Evolutionary conservation across 2,113 vertebrate genomes (phyloP), one percentile per base, ranked within the genome.

Genomic region (Aldabrachelys gigantea): DNA sequence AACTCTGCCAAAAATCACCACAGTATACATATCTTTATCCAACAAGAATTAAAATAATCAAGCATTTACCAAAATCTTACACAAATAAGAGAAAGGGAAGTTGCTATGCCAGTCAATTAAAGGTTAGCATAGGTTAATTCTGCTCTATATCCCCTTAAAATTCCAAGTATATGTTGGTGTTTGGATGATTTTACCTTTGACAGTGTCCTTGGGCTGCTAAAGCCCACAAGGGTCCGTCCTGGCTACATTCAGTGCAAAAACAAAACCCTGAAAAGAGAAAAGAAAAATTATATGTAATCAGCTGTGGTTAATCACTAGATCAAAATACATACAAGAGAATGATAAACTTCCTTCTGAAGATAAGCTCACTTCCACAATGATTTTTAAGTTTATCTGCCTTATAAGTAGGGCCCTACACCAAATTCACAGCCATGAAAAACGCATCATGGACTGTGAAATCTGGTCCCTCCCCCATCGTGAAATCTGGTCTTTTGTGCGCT

Each of bases 191-290:
- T 98, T 98, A 98, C 98, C 98, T 98, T 96, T 97, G 97, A 98
- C 97, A 97, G 98, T 98, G 97, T 98, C 96, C 98, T 93, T 96
- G 97, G 98, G 98, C 98, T 97, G 96, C 82, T 94, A 96, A 93
- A 98, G 97, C 98, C 98, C 93, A 85, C 94, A 93, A 93, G 90
- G 94, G 97, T 97, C 96, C 91, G 96, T 98, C 97, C 97, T 97
- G 96, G 97, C 97, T 98, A 98, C 98, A 98, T 98, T 98, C 98
- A 98, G 98, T 98, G 98, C 98, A 98, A 98, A 98, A 98, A 96
- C 54, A 35, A 98, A 97, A 97, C 84, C 96, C 97, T 98, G 84
- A 88, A 97, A 95, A 89, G 92, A 82, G 83, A 38, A 79, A 92
- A 49, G 31, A 89, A 54, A 87, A 94, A 91, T 82, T 89, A 41